Conservation (phyloP, 2,888 invertebrate species). For the Allygus modestus region DNA sequence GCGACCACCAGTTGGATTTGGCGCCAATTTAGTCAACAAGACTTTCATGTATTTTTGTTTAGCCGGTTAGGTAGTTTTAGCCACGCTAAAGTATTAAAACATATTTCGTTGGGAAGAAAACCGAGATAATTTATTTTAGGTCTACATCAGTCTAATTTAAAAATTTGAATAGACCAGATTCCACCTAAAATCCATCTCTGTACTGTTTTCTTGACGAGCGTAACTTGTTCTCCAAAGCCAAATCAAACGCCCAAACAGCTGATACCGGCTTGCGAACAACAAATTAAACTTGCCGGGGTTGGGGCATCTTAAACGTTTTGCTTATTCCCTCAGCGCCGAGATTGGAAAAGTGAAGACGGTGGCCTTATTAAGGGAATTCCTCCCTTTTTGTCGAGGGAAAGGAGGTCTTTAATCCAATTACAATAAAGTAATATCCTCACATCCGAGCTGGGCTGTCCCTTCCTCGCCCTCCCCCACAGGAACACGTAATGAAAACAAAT, state of each 20-base stretch:
- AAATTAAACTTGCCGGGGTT: constrained; percentile 42
- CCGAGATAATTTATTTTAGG: too few relatives aligned
- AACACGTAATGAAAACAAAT: constrained; percentile 57
- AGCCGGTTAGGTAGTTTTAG: too few relatives aligned
- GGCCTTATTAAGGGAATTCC: constrained; percentile 59
- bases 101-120: too few relatives aligned
- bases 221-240: neutral
- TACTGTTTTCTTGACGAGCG: neutral
- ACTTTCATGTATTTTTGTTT: too few relatives aligned
- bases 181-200: too few relatives aligned
- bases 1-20: neutral
- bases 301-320: constrained; percentile 51
- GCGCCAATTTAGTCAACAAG: neutral
- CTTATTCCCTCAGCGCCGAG: constrained; percentile 49
- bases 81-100: too few relatives aligned
- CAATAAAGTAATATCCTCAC: constrained; percentile 63
- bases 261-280: constrained; percentile 42
- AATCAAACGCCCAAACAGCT: constrained; percentile 34
- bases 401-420: constrained; percentile 64
- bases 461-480: constrained; percentile 1
- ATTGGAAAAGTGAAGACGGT: constrained; percentile 58
- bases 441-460: neutral
- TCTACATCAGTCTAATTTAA: too few relatives aligned
- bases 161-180: too few relatives aligned
- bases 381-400: constrained; percentile 56